phyloP scores from a whole-genome alignment of 2,888 invertebrate genomes.

The Leptinotarsa juncta region DNA sequence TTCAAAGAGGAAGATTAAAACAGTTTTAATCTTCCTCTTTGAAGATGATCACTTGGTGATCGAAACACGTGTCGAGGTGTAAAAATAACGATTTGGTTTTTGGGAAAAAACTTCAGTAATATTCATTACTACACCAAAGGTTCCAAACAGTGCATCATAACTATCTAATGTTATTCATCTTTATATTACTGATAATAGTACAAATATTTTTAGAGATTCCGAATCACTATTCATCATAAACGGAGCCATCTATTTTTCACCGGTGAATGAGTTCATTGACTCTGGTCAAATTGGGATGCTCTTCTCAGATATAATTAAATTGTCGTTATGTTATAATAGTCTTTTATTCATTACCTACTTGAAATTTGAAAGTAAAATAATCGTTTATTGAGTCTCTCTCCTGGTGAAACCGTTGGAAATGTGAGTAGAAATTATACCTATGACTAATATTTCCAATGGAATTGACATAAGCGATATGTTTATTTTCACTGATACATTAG shows the following conservation, averaged over 20 bases:
- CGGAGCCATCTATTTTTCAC: neutral
- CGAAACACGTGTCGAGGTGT: too few relatives aligned
- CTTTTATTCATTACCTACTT: neutral
- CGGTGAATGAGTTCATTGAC: neutral
- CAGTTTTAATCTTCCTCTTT: too few relatives aligned
- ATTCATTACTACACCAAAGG: too few relatives aligned
- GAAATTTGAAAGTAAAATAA: neutral
- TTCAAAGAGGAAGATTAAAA: too few relatives aligned
- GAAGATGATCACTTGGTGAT: too few relatives aligned
- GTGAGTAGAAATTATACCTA: neutral
- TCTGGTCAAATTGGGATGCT: conserved; percentile 1
- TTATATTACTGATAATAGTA: neutral
- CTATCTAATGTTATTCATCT: neutral
- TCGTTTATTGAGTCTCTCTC: neutral
- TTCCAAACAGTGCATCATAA: too few relatives aligned
- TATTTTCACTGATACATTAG: too few relatives aligned
- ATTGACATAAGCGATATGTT: too few relatives aligned
- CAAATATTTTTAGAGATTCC: neutral
- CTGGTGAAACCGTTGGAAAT: neutral
- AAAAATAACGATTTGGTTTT: too few relatives aligned
- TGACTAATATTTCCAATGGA: neutral
- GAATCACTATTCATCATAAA: neutral
- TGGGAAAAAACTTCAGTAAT: too few relatives aligned
- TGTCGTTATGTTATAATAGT: neutral
- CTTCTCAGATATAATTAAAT: neutral